Evolutionary conservation across 2,888 invertebrate species (phyloP).

Genomic region (Pristionchus mayeri): DNA sequence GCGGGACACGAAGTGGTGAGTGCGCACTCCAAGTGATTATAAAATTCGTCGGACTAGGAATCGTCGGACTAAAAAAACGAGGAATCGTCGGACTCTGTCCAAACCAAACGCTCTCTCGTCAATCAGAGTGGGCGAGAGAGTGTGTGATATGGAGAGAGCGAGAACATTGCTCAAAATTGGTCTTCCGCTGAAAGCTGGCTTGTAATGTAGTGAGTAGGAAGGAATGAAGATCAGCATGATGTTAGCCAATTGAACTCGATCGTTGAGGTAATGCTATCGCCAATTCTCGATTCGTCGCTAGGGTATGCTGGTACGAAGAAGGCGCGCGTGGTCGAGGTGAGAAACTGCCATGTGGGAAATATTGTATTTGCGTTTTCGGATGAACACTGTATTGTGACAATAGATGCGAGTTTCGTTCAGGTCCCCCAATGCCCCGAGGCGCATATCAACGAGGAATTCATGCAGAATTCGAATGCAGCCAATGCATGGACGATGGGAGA

Average conservation of each 20-base stretch:
- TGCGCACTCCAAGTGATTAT: not conserved
- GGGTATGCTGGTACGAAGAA: not conserved
- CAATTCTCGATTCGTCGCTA: not conserved
- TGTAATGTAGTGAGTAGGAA: too few species aligned
- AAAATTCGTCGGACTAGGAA: not conserved
- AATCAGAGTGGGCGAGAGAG: too few species aligned
- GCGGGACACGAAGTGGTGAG: constrained; percentile 59
- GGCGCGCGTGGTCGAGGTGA: not conserved
- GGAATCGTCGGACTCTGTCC: too few species aligned
- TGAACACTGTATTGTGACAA: not conserved
- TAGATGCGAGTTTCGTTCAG: not conserved
- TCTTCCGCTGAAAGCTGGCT: too few species aligned
- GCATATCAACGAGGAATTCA: not conserved
- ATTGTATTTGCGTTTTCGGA: not conserved
- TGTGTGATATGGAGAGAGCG: too few species aligned
- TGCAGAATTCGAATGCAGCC: not conserved
- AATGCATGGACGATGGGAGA: not conserved
- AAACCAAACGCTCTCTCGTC: too few species aligned
- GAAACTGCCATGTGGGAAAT: not conserved
- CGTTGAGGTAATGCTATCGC: not conserved
- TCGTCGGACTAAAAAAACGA: too few species aligned
- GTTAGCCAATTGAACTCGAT: not conserved
- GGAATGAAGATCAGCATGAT: not conserved
- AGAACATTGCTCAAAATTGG: too few species aligned
- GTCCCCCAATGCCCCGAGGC: not conserved